Evolutionary conservation across 1,140 invertebrate species (phyloP), one percentile per base, ranked within the genome.

Genomic region (Paraescarpia echinospica): DNA sequence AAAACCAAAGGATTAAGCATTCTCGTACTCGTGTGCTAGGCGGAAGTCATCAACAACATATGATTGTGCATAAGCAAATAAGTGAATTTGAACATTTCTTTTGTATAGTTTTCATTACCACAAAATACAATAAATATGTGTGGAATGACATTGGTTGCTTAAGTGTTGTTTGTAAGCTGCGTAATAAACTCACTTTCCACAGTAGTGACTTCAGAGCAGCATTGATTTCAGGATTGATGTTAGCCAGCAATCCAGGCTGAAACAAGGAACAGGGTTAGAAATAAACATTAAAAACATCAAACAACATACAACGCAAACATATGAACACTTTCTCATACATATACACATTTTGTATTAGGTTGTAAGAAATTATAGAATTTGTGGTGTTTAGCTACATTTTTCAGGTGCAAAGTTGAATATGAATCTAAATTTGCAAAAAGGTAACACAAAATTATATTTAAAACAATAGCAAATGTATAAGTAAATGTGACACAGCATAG

Each of bases 221-320:
- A 41, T 91, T 91, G 34, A 91, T 51, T 91, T 91, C 91, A 33
- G 91, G 34, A 48, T 34, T 35, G 9, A 35, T 22, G 34, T 91
- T 91, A 14, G 48, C 91, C 33, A 91, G 35, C 0, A 91, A n/a
- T 48, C 48, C 35, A 33, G 91, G 91, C 91, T 91, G 41, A 59
- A 91, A 91, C 33, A 91, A 91, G 31, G n/a, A 33, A 90, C 5
- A 12, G 5, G 18, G 59, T 77, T 77, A 77, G 59, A 77, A 77
- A 77, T 77, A 77, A 77, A 4, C 59, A 77, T 77, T 31, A 77
- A 77, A 77, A 22, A 2, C 22, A 77, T 22, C 9, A 77, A 77
- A 77, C 8, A 18, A 77, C 59, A 77, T 31, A 77, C 59, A 77
- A 41, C 22, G 59, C 22, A 51, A 51, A 51, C 48, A 51, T 51